Evolutionary conservation across 2,113 vertebrate species (phyloP), one percentile per base, ranked within the genome.

Genomic region (Tympanuchus pallidicinctus): DNA sequence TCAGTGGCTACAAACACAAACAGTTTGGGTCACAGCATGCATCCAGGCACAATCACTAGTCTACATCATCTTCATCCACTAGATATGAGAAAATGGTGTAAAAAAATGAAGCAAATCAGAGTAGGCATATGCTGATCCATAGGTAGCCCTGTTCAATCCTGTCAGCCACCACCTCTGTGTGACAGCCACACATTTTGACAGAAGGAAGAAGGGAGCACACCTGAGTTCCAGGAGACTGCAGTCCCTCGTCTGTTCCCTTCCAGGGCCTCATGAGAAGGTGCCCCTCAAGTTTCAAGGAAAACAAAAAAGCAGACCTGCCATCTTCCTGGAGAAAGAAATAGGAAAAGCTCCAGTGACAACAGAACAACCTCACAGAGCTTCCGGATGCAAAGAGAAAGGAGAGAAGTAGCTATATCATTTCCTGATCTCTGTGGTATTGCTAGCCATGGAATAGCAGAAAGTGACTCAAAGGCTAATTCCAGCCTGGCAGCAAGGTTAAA

Each of bases 401-500:
- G 5, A 11, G 20, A 77, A 87, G 48, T 19, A 82, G 30, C 45
- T 63, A 38, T 8, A 6, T 42, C 1, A 1, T 43, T 78, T 72
- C 40, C 87, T 43, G 21, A 78, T 65, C 3, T 0, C 30, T 40
- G 6, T 21, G 86, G 40, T 30, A 48, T 43, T 93, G 79, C 67
- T 94, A 82, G 69, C 50, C 50, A 79, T 28, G 4, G 84, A 94
- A 92, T 30, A 92, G 81, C 77, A 92, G 54, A 92, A 92, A 93
- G 59, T 34, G 70, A 82, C 77, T 82, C 89, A 79, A 80, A 93
- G 77, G 81, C 95, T 95, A 90, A 96, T 90, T 95, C 54, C 86
- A 93, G 88, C 71, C 90, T 86, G 71, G 86, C 66, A 95, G 63
- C 73, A 63, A 96, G 95, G 96, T 95, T 95, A 96, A 96, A 95